Base-by-base conservation (phyloP, 2,113 vertebrate genomes). In the Tapirus terrestris region DNA sequence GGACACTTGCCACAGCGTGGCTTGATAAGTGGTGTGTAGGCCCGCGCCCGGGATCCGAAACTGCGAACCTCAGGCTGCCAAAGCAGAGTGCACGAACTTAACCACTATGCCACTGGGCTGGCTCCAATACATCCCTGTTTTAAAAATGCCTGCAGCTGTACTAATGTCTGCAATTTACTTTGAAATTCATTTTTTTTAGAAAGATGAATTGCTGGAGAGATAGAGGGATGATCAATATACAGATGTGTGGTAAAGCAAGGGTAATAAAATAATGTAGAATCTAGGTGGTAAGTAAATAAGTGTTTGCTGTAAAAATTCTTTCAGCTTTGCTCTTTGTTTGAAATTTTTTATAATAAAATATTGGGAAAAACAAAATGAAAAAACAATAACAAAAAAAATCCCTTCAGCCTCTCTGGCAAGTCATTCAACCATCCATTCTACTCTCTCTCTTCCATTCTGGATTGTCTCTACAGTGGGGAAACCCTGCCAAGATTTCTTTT, bases 271-370 rank as follows among this genome's bases (percentile, higher is more conserved):
- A 65, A 73, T 61, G 61, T 18, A 70, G 31, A 89, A 79, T 65
- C 16, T 89, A 56, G 23, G 14, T 91, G 29, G 17, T 60, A 61
- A 94, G 36, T n/a, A 75, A 81, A 60, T 56, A 45, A 27, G 16
- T 39, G 5, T 51, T 51, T 68, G 20, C 43, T 89, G 18, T 89
- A 67, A 89, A 83, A 73, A 81, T 87, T 60, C 61, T 75, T 96
- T 68, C 65, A 89, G 56, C 8, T 92, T 61, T 84, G 33, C 43
- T 61, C 20, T 82, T 91, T 87, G 14, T 61, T 77, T 58, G n/a
- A 79, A 85, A 58, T 36, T 76, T 80, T 96, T 96, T 27, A 20
- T 82, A 76, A 81, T 94, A 80, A 91, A 72, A 61, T 48, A 79
- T 65, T 83, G 53, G 16, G 51, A 4, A 29, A 33, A 61, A 83